Base-by-base conservation (phyloP, 53 echinoderm and acorn worm genomes). In the Holothuria scabra region DNA sequence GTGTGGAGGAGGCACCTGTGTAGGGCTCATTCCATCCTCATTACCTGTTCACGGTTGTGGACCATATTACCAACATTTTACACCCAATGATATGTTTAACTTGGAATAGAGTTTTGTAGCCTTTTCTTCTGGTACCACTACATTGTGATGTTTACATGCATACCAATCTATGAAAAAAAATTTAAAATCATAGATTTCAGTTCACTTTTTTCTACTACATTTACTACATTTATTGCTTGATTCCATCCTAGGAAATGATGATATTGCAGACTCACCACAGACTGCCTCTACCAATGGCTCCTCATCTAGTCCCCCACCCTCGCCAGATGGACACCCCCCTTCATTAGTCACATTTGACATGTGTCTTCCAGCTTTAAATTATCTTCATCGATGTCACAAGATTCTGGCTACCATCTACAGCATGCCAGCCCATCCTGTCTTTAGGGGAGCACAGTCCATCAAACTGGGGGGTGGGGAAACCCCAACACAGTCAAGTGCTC, bases 301-400 rank as follows among this genome's bases (percentile, higher is more conserved):
- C 84, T 48, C 72, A 26, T 56, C 78, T 13, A 56, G 28, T 38
- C 86, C 61, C 18, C 84, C 80, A 48, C 41, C 80, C 12, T 83
- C 86, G 3, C 87, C 83, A n/a, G 84, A 80, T 21, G 33, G 56
- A 23, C 84, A 80, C 33, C 46, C 83, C 32, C 25, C 64, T 48
- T 67, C 56, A 30, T n/a, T 35, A 57, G 72, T 79, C 32, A 68
- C 87, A 28, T 79, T 96, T 14, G 96, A 96, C 84, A 91, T 96
- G 65, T 96, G 96, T 86, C 87, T 96, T 83, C 96, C 96, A 20
- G 93, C 96, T 14, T 75, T 96, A 19, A 93, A 93, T 87, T 96
- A 96, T 31, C 90, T 96, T 49, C 96, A 96, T 52, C 90, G 96
- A 56, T 96, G 96, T 74, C 96, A 96, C 84, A 96, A 96, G 88